Conservation (phyloP, 2,797 vertebrate species). For the Antrozous pallidus region DNA sequence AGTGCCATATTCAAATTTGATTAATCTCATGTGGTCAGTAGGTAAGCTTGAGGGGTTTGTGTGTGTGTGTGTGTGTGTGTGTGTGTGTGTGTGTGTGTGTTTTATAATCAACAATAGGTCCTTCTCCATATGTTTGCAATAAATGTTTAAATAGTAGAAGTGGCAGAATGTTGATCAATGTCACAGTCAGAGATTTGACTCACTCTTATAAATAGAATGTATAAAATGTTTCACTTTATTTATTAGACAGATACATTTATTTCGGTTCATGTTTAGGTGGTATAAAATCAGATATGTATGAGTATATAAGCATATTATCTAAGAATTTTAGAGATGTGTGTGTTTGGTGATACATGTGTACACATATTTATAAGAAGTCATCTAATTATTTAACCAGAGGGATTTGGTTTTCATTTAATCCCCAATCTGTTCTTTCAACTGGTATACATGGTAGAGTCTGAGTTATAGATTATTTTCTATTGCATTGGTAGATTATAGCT, state of each 20-base stretch:
- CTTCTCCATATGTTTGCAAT: constrained; percentile 3
- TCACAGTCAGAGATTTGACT: neutral
- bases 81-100: neutral
- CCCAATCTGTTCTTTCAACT: constrained; percentile 73
- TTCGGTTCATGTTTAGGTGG: constrained; percentile 21
- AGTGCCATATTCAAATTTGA: constrained; percentile 61
- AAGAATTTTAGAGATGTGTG: constrained; percentile 15
- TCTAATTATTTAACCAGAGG: constrained; percentile 39
- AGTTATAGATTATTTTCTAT: constrained; percentile 73
- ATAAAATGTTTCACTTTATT: constrained; percentile 24
- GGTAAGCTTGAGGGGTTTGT: neutral
- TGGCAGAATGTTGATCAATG: neutral
- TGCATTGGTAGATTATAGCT: constrained; percentile 64
- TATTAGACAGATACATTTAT: neutral
- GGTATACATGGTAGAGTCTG: constrained; percentile 64
- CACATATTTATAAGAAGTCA: constrained; percentile 36
- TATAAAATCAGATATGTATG: neutral
- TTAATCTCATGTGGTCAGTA: constrained; percentile 69
- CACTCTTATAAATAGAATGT: neutral
- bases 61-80: too few relatives aligned
- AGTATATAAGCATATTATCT: neutral
- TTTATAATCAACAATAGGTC: constrained; percentile 21
- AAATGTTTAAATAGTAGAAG: constrained; percentile 43
- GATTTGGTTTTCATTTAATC: constrained; percentile 24
- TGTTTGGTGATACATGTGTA: neutral